A percentile compares a stretch with the other conserved stretches of the same genome.
Evolutionary conservation across 2,888 invertebrate genomes (phyloP).

Genomic region (Cryptocephalus primarius): DNA sequence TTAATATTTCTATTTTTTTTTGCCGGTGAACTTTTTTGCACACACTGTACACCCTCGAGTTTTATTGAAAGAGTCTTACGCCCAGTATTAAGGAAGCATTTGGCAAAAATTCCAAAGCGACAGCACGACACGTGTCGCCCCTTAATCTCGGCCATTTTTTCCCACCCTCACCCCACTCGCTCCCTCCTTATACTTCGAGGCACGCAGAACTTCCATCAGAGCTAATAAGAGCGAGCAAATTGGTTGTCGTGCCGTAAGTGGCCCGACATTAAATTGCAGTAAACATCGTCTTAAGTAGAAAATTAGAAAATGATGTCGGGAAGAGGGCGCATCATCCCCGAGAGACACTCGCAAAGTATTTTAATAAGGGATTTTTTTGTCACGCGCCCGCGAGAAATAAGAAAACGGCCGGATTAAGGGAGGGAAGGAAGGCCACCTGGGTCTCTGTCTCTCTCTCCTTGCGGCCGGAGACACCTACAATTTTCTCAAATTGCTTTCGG

Average conservation of each 20-base stretch:
- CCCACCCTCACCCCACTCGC: neutral
- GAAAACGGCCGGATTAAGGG: neutral
- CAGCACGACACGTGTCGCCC: no score
- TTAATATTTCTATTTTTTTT: no score
- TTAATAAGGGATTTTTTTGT: slow-evolving; percentile 36
- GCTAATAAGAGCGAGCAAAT: neutral
- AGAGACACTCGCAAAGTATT: slow-evolving; percentile 29
- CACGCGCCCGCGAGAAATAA: slow-evolving; percentile 18
- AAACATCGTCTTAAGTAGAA: slow-evolving; percentile 25
- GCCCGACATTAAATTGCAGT: slow-evolving; percentile 19
- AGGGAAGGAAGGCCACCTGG: neutral
- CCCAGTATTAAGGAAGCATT: no score
- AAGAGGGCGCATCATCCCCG: slow-evolving; percentile 11
- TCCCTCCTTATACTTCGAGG: neutral
- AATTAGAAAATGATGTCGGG: slow-evolving; percentile 29
- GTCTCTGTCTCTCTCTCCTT: neutral
- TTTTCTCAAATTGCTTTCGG: neutral
- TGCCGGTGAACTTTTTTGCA: no score
- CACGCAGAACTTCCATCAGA: neutral
- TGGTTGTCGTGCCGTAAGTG: neutral
- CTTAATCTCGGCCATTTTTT: neutral
- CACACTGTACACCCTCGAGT: no score
- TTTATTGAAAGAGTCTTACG: no score
- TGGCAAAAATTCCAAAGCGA: no score
- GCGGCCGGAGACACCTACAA: neutral